Conservation (phyloP, 2,888 invertebrate genomes). For the Abrostola triplasia region DNA sequence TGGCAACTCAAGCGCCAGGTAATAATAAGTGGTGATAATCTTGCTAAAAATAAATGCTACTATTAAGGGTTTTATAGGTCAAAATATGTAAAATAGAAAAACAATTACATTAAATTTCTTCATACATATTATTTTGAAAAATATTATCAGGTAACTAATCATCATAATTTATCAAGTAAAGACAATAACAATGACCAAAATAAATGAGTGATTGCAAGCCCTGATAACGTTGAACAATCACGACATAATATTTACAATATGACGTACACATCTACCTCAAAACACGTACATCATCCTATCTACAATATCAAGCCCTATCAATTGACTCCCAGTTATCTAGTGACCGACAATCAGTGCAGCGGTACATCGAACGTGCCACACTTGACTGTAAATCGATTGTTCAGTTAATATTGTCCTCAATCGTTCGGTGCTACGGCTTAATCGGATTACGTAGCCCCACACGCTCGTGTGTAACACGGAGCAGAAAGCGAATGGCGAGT, state of each 20-base stretch:
- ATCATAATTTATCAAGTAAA: too few relatives aligned
- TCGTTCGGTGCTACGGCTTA: conserved; percentile 21
- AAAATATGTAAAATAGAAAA: too few relatives aligned
- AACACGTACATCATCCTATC: not conserved
- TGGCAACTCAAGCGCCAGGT: too few relatives aligned
- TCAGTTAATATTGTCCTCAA: conserved; percentile 46
- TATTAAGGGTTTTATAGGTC: too few relatives aligned
- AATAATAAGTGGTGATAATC: too few relatives aligned
- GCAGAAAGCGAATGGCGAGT: not conserved
- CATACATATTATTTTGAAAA: too few relatives aligned
- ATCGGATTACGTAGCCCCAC: conserved; percentile 38
- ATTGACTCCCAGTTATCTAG: conserved; percentile 34
- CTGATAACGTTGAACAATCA: not conserved
- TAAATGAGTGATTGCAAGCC: not conserved
- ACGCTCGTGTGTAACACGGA: conserved; percentile 6
- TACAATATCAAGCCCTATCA: conserved; percentile 24
- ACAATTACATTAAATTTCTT: too few relatives aligned
- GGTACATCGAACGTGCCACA: conserved; percentile 14
- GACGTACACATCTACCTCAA: not conserved
- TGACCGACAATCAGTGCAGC: conserved; percentile 35
- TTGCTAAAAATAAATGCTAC: too few relatives aligned
- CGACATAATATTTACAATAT: not conserved
- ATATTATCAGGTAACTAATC: too few relatives aligned
- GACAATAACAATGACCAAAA: too few relatives aligned
- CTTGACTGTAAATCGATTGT: conserved; percentile 46